Evolutionary conservation across 2,888 invertebrate genomes (phyloP).

Genomic region (Andrena dorsata): DNA sequence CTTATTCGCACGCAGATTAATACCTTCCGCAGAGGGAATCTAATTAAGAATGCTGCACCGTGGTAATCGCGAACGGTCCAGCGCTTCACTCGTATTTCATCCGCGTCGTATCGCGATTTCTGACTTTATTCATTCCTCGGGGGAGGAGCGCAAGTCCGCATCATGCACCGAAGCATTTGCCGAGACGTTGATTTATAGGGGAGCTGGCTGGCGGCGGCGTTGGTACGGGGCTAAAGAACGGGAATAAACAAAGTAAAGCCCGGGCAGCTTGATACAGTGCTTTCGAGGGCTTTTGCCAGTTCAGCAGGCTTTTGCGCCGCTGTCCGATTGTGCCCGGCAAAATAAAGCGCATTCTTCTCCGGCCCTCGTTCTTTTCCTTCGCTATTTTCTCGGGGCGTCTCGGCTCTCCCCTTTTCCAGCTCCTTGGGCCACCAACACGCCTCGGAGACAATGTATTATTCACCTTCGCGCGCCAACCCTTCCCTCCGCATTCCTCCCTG

Average conservation of each 20-base stretch:
- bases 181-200: constrained; percentile 64
- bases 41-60: not conserved
- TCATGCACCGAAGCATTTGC: constrained; percentile 47
- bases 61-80: not conserved
- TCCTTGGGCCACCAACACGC: not conserved
- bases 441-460: constrained; percentile 43
- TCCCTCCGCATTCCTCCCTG: not conserved
- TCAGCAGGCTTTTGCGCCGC: constrained; percentile 63
- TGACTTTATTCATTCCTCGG: constrained; percentile 18
- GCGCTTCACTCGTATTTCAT: constrained; percentile 9
- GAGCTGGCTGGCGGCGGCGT: constrained; percentile 13
- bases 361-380: constrained; percentile 8
- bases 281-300: constrained; percentile 68
- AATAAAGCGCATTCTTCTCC: constrained; percentile 62
- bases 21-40: not conserved
- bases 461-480: constrained; percentile 5
- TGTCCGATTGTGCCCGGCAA: constrained; percentile 59
- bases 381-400: not conserved
- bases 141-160: constrained; percentile 20
- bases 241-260: constrained; percentile 67
- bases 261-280: constrained; percentile 65
- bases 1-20: not conserved
- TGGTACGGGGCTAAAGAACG: constrained; percentile 19
- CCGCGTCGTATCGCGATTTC: constrained; percentile 19
- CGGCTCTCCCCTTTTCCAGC: not conserved